Evolutionary conservation across 2,113 vertebrate species (phyloP).

Genomic region (Sarotherodon lohbergeri): DNA sequence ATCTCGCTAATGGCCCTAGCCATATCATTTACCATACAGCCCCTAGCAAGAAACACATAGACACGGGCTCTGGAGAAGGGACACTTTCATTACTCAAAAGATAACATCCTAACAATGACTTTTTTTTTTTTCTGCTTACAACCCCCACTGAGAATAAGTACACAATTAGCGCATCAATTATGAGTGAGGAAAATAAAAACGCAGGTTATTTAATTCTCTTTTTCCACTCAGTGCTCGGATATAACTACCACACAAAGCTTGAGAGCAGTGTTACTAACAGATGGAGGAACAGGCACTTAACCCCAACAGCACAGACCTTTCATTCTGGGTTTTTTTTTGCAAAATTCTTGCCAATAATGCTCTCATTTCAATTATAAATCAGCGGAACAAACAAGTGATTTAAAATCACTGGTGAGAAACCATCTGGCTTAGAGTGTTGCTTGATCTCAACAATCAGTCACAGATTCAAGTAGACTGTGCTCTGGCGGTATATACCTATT

Average conservation of each 20-base stretch:
- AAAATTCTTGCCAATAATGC: neutral
- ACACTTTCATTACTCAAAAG: slow-evolving; percentile 34
- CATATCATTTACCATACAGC: slow-evolving; percentile 49
- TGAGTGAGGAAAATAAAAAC: slow-evolving; percentile 14
- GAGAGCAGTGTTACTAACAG: slow-evolving; percentile 1
- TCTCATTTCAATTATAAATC: slow-evolving; percentile 27
- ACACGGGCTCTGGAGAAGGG: neutral
- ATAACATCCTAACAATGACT: slow-evolving; percentile 30
- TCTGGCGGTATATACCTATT: slow-evolving; percentile 3
- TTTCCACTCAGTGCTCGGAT: neutral
- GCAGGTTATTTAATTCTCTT: slow-evolving; percentile 17
- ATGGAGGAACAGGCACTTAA: slow-evolving; percentile 3
- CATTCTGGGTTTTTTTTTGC: neutral
- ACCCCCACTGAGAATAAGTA: neutral
- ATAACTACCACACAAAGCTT: slow-evolving; percentile 2
- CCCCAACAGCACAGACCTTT: neutral
- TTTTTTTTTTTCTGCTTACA: neutral
- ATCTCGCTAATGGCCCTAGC: slow-evolving; percentile 54
- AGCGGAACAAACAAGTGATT: slow-evolving; percentile 27
- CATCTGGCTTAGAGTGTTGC: slow-evolving; percentile 2
- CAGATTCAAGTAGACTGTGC: slow-evolving; percentile 13
- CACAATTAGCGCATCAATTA: slow-evolving; percentile 20
- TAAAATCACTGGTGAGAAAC: slow-evolving; percentile 18
- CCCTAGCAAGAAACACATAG: neutral
- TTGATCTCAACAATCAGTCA: slow-evolving; percentile 35